phyloP scores from a whole-genome alignment of 2,113 vertebrate genomes.

The Sinocyclocheilus rhinocerous region DNA sequence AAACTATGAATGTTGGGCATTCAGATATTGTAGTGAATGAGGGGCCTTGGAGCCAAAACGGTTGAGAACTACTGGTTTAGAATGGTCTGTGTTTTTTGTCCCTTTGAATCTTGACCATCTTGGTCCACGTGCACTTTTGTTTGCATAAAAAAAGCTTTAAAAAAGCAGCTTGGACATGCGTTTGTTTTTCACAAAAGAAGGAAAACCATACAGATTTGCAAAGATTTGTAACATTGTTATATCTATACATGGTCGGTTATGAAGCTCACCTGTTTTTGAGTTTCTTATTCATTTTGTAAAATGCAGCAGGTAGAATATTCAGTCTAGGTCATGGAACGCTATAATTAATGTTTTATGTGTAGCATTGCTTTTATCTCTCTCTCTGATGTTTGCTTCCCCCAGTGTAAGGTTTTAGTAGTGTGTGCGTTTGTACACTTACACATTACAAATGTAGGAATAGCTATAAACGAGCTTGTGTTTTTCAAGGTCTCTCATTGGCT shows the following conservation, averaged over 20 bases:
- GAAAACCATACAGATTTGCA: no score
- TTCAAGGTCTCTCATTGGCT: conserved; percentile 30
- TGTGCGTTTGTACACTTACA: conserved; percentile 36
- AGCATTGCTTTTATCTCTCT: conserved; percentile 41
- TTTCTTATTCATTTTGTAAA: conserved; percentile 39
- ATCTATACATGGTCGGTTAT: no score
- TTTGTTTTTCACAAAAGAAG: no score
- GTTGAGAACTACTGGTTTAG: no score
- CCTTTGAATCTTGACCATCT: no score
- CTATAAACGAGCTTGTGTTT: not conserved
- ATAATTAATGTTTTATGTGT: conserved; percentile 49
- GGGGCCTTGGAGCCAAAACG: no score
- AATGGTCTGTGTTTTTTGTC: no score
- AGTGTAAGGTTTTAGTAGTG: conserved; percentile 46
- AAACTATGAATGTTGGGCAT: no score
- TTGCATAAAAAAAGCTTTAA: no score
- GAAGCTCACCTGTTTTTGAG: not conserved
- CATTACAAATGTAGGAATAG: conserved; percentile 8
- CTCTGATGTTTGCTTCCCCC: conserved; percentile 47
- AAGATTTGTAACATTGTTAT: not conserved
- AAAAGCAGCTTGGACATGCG: no score
- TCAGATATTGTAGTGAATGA: no score
- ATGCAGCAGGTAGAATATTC: conserved; percentile 41
- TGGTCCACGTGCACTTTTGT: no score
- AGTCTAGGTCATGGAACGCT: conserved; percentile 35